Percentiles rank a stretch among this genome's conserved stretches.
These are phyloP conservation scores for Steinernema khuongi DNA, from an alignment of 1,140 invertebrate genomes.

Conservation along the genomic window DNA sequence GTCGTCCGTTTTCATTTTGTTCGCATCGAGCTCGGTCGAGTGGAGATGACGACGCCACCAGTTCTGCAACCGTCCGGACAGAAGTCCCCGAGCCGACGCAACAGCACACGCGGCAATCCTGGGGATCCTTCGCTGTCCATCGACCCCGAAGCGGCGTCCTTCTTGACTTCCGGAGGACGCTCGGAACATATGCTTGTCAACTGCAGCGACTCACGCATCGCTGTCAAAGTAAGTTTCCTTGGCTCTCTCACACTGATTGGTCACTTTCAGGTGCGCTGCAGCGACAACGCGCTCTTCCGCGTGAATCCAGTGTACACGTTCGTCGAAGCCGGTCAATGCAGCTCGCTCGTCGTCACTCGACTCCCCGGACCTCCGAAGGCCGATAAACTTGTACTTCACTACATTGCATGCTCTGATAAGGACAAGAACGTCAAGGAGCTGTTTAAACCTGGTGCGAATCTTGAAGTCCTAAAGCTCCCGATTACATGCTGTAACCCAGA, in stretches of 20 bases:
- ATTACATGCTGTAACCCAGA: not conserved
- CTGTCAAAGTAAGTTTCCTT: not conserved
- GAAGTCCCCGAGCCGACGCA: not conserved
- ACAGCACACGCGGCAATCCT: not conserved
- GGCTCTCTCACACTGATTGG: not conserved
- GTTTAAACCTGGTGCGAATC: not conserved
- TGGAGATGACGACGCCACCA: not conserved
- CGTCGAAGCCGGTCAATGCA: not conserved
- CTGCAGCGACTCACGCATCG: not conserved
- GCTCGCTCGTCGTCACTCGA: not conserved
- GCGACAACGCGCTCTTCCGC: not conserved
- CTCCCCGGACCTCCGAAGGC: not conserved
- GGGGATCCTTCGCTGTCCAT: not conserved
- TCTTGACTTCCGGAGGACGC: not conserved
- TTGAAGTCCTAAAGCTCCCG: not conserved
- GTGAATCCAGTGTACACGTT: not conserved
- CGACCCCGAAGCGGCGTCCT: not conserved
- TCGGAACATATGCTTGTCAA: conserved; percentile 7
- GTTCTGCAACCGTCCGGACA: not conserved
- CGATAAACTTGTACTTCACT: not conserved
- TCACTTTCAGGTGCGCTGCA: not conserved
- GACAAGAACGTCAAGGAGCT: not conserved
- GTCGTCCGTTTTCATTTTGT: too few relatives aligned
- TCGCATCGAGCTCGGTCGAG: not conserved
- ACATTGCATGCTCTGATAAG: not conserved